These are phyloP conservation scores for Florisuga fusca DNA, from an alignment of 2,797 vertebrate genomes.

Conservation along the genomic window DNA sequence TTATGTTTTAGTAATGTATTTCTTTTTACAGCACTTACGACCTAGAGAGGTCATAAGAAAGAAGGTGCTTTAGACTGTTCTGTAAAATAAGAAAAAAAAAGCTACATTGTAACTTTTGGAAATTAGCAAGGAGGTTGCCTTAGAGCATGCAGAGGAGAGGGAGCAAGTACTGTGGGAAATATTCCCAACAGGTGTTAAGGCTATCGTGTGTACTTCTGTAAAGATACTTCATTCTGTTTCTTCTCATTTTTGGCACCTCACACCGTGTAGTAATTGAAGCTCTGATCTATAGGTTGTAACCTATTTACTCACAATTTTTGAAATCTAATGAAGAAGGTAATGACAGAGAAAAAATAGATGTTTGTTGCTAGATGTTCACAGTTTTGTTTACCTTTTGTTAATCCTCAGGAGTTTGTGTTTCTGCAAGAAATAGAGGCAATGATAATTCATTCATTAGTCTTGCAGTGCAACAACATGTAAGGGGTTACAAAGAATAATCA, in stretches of 20 bases:
- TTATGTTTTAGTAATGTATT: not conserved
- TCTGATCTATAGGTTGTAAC: not conserved
- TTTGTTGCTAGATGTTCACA: not conserved
- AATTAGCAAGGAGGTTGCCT: not conserved
- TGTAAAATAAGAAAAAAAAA: not conserved
- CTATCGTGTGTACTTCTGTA: not conserved
- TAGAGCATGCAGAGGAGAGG: not conserved
- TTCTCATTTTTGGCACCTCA: not conserved
- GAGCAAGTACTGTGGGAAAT: not conserved
- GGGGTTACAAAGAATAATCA: not conserved
- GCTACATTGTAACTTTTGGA: not conserved
- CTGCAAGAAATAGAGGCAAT: not conserved
- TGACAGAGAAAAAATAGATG: not conserved
- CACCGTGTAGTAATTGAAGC: accelerated
- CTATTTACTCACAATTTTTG: not conserved
- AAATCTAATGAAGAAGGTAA: not conserved
- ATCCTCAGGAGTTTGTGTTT: not conserved
- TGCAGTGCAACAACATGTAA: not conserved
- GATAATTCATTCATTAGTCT: not conserved
- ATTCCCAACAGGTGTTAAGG: too few species aligned
- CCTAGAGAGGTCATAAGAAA: not conserved
- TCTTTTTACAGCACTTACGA: not conserved
- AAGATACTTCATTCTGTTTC: not conserved
- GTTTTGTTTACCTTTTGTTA: not conserved
- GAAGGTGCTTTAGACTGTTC: not conserved